Conservation (phyloP, 1,140 invertebrate species). For the Trinorchestia longiramus region DNA sequence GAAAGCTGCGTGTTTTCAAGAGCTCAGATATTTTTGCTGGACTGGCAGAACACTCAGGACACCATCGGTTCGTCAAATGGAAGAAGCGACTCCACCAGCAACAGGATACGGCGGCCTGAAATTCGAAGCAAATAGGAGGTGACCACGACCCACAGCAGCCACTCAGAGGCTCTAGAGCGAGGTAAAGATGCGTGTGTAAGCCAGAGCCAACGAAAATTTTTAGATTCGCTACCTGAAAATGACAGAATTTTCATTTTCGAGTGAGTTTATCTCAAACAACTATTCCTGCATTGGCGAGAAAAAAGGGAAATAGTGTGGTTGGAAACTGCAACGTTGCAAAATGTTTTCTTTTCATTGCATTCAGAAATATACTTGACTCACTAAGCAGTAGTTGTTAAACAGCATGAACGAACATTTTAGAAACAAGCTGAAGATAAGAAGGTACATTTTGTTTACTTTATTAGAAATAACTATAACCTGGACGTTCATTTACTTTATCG, state of each 20-base stretch:
- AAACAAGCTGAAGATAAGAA: no score
- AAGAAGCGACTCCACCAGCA: neutral
- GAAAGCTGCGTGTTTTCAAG: neutral
- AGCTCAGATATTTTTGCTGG: neutral
- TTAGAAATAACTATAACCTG: no score
- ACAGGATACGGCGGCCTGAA: neutral
- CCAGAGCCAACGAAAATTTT: neutral
- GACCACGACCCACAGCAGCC: neutral
- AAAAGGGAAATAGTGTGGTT: neutral
- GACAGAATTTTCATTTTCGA: neutral
- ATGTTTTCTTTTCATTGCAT: no score
- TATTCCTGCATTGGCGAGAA: neutral
- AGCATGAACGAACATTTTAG: no score
- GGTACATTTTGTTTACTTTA: no score
- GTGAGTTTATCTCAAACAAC: neutral
- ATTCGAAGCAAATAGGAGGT: neutral
- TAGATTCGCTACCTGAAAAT: neutral
- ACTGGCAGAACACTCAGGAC: neutral
- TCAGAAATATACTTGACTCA: no score
- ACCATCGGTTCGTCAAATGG: conserved; percentile 8
- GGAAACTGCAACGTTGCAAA: no score
- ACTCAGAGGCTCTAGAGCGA: neutral
- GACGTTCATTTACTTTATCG: no score
- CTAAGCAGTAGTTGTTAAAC: no score
- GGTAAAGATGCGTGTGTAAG: neutral